These are phyloP conservation scores for Tachyglossus aculeatus DNA, from an alignment of 2,797 vertebrate species.

Conservation along the genomic window DNA sequence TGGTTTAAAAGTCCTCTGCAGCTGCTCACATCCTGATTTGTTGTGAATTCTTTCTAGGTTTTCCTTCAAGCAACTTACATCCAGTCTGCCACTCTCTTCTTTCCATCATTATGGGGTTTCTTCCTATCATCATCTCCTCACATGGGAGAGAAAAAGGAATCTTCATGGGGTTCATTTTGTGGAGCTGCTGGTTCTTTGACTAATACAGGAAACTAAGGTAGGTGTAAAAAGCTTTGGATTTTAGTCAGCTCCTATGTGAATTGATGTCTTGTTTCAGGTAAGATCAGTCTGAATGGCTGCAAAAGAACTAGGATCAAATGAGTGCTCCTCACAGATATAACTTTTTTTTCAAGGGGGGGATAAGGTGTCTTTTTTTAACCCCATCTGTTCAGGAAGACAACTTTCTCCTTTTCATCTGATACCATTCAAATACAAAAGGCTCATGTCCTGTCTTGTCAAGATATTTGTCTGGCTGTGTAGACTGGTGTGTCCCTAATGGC, in stretches of 20 bases:
- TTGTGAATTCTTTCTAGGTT: not conserved
- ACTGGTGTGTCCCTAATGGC: too few relatives aligned
- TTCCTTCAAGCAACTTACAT: accelerated
- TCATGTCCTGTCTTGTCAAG: too few relatives aligned
- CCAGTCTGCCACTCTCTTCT: not conserved
- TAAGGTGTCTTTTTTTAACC: not conserved
- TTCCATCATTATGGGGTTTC: not conserved
- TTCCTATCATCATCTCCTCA: not conserved
- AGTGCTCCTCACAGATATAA: too few relatives aligned
- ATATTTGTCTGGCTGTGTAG: too few relatives aligned
- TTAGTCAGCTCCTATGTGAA: too few relatives aligned
- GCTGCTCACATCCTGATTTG: not conserved
- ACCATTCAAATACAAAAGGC: too few relatives aligned
- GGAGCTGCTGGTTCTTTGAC: not conserved
- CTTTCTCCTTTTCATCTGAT: too few relatives aligned
- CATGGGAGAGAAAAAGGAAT: too few relatives aligned
- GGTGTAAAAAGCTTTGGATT: too few relatives aligned
- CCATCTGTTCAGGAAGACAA: not conserved
- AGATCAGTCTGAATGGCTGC: not conserved
- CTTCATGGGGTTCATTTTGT: not conserved
- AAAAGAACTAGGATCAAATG: not conserved
- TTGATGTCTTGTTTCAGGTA: not conserved
- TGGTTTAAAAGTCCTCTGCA: accelerated
- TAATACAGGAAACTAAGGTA: not conserved
- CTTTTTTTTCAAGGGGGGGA: not conserved